A percentile compares a stretch with the other conserved stretches of the same genome.
These are phyloP conservation scores for Percopsis omiscomaycus DNA, from an alignment of 2,797 vertebrate genomes.

Conservation along the genomic window DNA sequence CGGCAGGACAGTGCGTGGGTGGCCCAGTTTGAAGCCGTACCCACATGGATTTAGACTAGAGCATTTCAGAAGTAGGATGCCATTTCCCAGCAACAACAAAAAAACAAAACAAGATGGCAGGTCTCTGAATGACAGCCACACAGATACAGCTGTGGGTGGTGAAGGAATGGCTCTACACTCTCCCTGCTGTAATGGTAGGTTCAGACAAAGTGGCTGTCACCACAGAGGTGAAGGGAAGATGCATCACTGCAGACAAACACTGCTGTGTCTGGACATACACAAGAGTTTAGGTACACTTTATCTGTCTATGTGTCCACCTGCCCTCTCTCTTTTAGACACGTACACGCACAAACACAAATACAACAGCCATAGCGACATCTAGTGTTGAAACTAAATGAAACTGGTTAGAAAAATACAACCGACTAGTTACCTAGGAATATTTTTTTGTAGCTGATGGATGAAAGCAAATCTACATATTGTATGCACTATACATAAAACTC, in stretches of 20 bases:
- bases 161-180: slow-evolving; percentile 30
- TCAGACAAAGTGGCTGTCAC: slow-evolving; percentile 41
- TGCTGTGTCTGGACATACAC: slow-evolving; percentile 29
- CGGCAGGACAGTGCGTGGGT: background rate
- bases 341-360: background rate
- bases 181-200: slow-evolving; percentile 17
- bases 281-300: slow-evolving; percentile 21
- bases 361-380: no score
- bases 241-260: slow-evolving; percentile 40
- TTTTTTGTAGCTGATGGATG: no score
- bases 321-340: background rate
- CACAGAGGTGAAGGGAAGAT: slow-evolving; percentile 28
- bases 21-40: background rate
- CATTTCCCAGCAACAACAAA: slow-evolving; percentile 1
- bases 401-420: background rate
- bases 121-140: slow-evolving; percentile 1
- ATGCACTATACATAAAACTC: no score
- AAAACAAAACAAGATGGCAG: slow-evolving; percentile 20
- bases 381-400: no score
- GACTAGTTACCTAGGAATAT: no score
- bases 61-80: background rate
- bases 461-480: no score
- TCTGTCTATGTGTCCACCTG: slow-evolving; percentile 13
- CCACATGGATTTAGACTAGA: background rate
- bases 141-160: slow-evolving; percentile 29